Percentiles rank a stretch among this genome's conserved stretches.
phyloP scores from a whole-genome alignment of 2,888 invertebrate species.

The Agapostemon virescens region DNA sequence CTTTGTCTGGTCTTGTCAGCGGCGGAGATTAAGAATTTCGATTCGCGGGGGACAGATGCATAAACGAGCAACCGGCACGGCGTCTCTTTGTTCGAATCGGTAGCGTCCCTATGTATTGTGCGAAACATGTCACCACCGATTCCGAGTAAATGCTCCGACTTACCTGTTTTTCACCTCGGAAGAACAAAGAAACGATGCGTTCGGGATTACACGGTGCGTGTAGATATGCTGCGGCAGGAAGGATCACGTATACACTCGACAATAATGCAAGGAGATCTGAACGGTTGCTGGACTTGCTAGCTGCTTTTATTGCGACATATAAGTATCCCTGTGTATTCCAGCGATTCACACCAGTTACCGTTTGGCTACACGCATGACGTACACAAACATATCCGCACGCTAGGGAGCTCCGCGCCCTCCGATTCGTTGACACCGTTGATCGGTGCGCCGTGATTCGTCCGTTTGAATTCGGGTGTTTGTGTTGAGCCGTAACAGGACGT shows the following conservation, averaged over 20 bases:
- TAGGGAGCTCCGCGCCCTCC: not conserved
- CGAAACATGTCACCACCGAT: not conserved
- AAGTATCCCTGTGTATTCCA: constrained; percentile 56
- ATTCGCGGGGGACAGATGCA: not conserved
- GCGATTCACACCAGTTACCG: constrained; percentile 48
- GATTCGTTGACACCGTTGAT: constrained; percentile 34
- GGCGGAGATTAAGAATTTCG: constrained; percentile 4
- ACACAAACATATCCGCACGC: not conserved
- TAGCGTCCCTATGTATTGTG: constrained; percentile 41
- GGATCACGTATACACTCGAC: constrained; percentile 47
- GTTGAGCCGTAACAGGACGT: constrained; percentile 25
- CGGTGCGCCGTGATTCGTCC: constrained; percentile 46
- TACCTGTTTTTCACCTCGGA: constrained; percentile 39
- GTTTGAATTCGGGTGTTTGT: constrained; percentile 56
- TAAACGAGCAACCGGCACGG: constrained; percentile 8
- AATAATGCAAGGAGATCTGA: constrained; percentile 63
- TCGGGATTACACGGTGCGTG: constrained; percentile 3
- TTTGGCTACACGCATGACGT: constrained; percentile 39
- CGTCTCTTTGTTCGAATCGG: constrained; percentile 54
- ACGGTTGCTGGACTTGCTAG: constrained; percentile 65
- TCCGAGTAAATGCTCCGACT: constrained; percentile 20
- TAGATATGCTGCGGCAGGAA: constrained; percentile 33
- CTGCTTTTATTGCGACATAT: constrained; percentile 72
- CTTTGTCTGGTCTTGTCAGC: constrained; percentile 35
- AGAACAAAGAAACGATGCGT: constrained; percentile 34